These are phyloP conservation scores for Pristionchus pacificus DNA, from an alignment of 1,140 invertebrate genomes.

Conservation along the genomic window DNA sequence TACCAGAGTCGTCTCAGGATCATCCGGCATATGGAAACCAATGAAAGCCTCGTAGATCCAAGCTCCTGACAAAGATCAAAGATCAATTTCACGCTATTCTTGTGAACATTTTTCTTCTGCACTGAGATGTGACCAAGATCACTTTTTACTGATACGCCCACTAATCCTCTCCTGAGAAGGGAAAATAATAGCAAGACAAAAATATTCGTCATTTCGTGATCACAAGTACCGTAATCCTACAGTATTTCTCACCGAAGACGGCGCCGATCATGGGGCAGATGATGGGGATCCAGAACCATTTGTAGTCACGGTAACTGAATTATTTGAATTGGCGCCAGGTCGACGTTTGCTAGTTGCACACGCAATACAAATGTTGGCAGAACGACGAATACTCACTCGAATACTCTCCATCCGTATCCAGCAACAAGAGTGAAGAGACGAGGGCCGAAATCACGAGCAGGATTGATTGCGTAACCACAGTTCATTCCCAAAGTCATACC, in stretches of 20 bases:
- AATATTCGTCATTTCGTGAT: too few species aligned
- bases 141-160: too few species aligned
- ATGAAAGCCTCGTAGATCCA: conserved; percentile 65
- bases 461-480: conserved; percentile 67
- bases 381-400: conserved; percentile 4
- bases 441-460: conserved; percentile 65
- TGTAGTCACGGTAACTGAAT: conserved; percentile 59
- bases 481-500: conserved; percentile 64
- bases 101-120: too few species aligned
- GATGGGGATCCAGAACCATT: conserved; percentile 65
- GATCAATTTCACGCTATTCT: too few species aligned
- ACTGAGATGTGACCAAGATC: too few species aligned
- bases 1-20: conserved; percentile 20
- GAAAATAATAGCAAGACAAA: too few species aligned
- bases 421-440: conserved; percentile 62
- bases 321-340: neutral
- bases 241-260: conserved; percentile 54
- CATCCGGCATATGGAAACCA: conserved; percentile 61
- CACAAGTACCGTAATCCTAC: too few species aligned
- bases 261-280: conserved; percentile 63
- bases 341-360: too few species aligned
- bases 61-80: too few species aligned
- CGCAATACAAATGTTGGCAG: too few species aligned
- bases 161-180: too few species aligned
- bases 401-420: conserved; percentile 61